A percentile compares a stretch with the other conserved stretches of the same genome.
phyloP scores from a whole-genome alignment of 2,797 vertebrate species.

The Eupleurogrammus muticus region DNA sequence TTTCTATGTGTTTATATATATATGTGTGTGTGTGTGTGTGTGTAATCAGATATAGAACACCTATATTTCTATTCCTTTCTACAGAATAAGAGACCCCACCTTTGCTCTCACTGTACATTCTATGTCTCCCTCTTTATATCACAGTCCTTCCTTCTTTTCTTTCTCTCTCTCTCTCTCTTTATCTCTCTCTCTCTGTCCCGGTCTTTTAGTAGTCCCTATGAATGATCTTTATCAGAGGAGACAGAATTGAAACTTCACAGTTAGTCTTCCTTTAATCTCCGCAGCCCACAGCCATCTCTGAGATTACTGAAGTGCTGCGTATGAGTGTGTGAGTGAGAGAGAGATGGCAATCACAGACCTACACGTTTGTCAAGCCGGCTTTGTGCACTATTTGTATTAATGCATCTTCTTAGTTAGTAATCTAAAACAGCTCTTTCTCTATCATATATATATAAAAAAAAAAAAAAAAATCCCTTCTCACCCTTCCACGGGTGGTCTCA shows the following conservation, averaged over 20 bases:
- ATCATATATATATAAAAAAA: too few relatives aligned
- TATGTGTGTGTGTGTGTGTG: too few relatives aligned
- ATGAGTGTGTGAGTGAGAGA: neutral
- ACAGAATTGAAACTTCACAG: conserved; percentile 51
- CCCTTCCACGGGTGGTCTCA: too few relatives aligned
- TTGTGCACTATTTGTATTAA: too few relatives aligned
- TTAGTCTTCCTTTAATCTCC: conserved; percentile 59
- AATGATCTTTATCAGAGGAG: conserved; percentile 52
- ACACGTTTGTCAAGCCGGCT: too few relatives aligned
- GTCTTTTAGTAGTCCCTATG: conserved; percentile 25
- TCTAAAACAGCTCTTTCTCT: too few relatives aligned
- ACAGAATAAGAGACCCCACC: conserved; percentile 36
- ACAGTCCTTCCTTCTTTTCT: too few relatives aligned
- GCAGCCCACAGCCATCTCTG: conserved; percentile 27
- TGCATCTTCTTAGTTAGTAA: too few relatives aligned
- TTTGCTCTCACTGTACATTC: neutral
- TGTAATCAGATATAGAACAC: too few relatives aligned
- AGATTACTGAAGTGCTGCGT: conserved; percentile 45
- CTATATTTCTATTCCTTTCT: neutral
- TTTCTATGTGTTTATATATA: conserved; percentile 14
- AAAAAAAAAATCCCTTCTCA: too few relatives aligned
- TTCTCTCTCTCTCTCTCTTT: neutral
- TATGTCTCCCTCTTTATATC: conserved; percentile 5
- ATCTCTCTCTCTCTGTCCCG: neutral
- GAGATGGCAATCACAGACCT: neutral